A percentile compares a stretch with the other conserved stretches of the same genome.
These are phyloP conservation scores for Menidia beryllina DNA, from an alignment of 2,113 vertebrate genomes.

Conservation along the genomic window DNA sequence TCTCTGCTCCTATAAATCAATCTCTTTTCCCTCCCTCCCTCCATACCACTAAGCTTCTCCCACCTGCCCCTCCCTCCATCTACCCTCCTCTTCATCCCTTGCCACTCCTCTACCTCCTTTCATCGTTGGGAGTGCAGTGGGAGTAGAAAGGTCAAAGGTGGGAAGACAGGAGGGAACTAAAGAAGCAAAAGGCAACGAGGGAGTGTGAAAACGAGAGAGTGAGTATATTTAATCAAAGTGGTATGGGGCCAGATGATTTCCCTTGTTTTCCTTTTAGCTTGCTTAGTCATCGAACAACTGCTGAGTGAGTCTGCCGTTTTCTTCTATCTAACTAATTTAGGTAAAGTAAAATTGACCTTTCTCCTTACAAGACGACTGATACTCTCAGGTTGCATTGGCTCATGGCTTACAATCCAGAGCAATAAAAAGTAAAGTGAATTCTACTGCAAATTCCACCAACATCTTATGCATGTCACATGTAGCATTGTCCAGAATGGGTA, in stretches of 20 bases:
- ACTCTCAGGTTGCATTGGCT: too few species aligned
- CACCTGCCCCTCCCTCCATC: slow-evolving; percentile 36
- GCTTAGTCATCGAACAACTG: slow-evolving; percentile 16
- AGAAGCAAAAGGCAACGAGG: slow-evolving; percentile 59
- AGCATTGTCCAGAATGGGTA: too few species aligned
- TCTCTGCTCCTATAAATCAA: slow-evolving; percentile 80
- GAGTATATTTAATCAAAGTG: slow-evolving; percentile 74
- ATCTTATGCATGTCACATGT: too few species aligned
- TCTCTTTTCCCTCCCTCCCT: slow-evolving; percentile 57
- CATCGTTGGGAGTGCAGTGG: slow-evolving; percentile 70
- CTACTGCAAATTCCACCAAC: too few species aligned
- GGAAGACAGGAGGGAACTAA: slow-evolving; percentile 58
- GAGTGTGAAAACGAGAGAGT: slow-evolving; percentile 69
- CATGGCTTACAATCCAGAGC: neutral
- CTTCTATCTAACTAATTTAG: slow-evolving; percentile 17
- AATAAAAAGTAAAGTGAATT: neutral
- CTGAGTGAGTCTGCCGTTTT: slow-evolving; percentile 14
- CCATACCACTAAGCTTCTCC: slow-evolving; percentile 49
- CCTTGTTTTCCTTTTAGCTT: slow-evolving; percentile 19
- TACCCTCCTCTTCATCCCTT: slow-evolving; percentile 45
- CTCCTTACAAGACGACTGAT: neutral
- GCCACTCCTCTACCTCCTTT: slow-evolving; percentile 62
- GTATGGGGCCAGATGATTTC: slow-evolving; percentile 47
- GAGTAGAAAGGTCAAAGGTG: slow-evolving; percentile 76
- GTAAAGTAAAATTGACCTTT: slow-evolving; percentile 17